These are phyloP conservation scores for Hybos culiciformis DNA, from an alignment of 2,888 invertebrate genomes.

Conservation along the genomic window DNA sequence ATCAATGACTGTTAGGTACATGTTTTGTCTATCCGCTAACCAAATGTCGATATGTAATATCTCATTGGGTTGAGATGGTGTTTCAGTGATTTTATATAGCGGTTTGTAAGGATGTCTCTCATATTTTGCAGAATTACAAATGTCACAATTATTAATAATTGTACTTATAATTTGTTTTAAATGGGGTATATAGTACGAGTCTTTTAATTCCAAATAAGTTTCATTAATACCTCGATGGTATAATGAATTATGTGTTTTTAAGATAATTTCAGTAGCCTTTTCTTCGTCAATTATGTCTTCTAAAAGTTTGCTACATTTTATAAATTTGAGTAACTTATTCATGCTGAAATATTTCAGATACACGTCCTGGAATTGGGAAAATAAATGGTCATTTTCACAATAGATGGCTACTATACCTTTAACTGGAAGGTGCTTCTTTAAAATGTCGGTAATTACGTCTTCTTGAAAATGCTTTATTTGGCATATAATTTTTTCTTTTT, in stretches of 20 bases:
- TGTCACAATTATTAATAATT: neutral
- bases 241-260: neutral
- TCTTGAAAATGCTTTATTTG: constrained; percentile 6
- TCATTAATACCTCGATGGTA: neutral
- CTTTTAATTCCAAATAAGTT: neutral
- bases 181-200: neutral
- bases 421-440: constrained; percentile 4
- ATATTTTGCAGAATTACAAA: constrained; percentile 1
- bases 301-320: constrained; percentile 7
- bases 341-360: constrained; percentile 6
- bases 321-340: constrained; percentile 7
- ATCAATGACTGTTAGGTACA: neutral
- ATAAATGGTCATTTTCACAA: constrained; percentile 5
- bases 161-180: neutral
- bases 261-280: constrained; percentile 2
- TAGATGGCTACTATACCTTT: constrained; percentile 9
- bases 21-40: neutral
- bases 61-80: neutral
- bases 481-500: neutral
- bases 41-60: neutral
- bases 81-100: neutral
- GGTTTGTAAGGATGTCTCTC: neutral
- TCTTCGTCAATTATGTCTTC: constrained; percentile 6
- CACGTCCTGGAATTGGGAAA: constrained; percentile 6
- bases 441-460: neutral